A percentile compares a stretch with the other conserved stretches of the same genome.
Conservation (phyloP, 2,888 invertebrate genomes). For the Plutella xylostella region DNA sequence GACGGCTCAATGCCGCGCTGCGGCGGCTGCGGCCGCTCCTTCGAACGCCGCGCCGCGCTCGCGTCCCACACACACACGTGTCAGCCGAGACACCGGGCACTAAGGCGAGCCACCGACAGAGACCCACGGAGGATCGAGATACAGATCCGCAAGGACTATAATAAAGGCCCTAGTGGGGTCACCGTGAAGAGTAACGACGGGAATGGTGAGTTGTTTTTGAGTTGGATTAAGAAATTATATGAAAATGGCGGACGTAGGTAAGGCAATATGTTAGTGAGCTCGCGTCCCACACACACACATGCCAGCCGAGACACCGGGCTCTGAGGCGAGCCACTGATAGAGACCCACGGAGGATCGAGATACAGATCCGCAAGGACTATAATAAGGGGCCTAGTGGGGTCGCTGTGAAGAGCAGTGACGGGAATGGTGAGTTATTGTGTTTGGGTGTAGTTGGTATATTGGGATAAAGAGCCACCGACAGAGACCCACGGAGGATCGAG, state of each 20-base stretch:
- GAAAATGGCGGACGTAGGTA: too few species aligned
- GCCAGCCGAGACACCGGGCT: slow-evolving; percentile 62
- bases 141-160: slow-evolving; percentile 57
- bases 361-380: slow-evolving; percentile 59
- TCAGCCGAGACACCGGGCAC: slow-evolving; percentile 55
- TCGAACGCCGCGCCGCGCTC: slow-evolving; percentile 79
- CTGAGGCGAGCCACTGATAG: slow-evolving; percentile 14
- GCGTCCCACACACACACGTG: slow-evolving; percentile 79
- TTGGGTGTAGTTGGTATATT: too few species aligned
- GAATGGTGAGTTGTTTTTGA: slow-evolving; percentile 1
- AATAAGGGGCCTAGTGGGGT: too few species aligned
- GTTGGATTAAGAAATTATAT: background rate
- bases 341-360: slow-evolving; percentile 36
- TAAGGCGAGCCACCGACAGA: slow-evolving; percentile 9
- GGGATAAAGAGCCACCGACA: too few species aligned
- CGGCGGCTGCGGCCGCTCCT: slow-evolving; percentile 77
- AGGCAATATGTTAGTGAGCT: too few species aligned
- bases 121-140: slow-evolving; percentile 39
- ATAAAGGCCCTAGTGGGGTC: too few species aligned
- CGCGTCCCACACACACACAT: slow-evolving; percentile 77
- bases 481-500: slow-evolving; percentile 34
- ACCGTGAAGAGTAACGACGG: background rate
- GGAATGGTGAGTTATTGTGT: too few species aligned
- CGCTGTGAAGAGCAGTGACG: background rate
- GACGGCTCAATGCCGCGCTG: slow-evolving; percentile 72